These are phyloP conservation scores for Yponomeuta malinellus DNA, from an alignment of 2,888 invertebrate species.

Conservation along the genomic window DNA sequence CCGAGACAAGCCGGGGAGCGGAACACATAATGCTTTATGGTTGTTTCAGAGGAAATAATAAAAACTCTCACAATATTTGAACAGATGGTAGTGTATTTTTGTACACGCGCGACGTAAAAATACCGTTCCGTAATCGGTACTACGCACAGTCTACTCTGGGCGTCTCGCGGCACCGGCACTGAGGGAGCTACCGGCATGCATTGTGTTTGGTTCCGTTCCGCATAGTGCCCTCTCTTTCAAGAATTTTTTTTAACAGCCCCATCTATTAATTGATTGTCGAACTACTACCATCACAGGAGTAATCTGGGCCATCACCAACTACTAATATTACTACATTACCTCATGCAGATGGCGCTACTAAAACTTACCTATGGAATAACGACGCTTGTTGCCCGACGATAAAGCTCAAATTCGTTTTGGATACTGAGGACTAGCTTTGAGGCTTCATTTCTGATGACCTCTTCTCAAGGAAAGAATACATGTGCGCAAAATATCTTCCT, in stretches of 20 bases:
- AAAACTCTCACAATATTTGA: constrained; percentile 66
- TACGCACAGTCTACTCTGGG: constrained; percentile 33
- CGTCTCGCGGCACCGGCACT: constrained; percentile 49
- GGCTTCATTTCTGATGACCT: constrained; percentile 1
- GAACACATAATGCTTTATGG: constrained; percentile 45
- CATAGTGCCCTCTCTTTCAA: constrained; percentile 52
- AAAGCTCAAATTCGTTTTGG: background rate
- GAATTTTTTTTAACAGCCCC: background rate
- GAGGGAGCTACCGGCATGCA: constrained; percentile 31
- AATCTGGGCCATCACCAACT: too few species aligned
- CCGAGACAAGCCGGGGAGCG: constrained; percentile 27
- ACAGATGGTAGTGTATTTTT: constrained; percentile 71
- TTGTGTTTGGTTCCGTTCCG: constrained; percentile 43
- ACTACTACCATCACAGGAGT: background rate
- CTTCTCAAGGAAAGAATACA: background rate
- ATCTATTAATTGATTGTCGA: background rate
- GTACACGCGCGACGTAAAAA: constrained; percentile 54
- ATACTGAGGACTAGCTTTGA: background rate
- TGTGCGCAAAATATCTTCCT: background rate
- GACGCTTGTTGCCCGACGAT: background rate
- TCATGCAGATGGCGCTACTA: background rate
- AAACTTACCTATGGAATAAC: background rate
- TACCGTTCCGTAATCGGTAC: constrained; percentile 23
- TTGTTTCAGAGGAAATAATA: constrained; percentile 49
- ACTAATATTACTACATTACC: too few species aligned